Evolutionary conservation across 2,113 vertebrate genomes (phyloP).

Genomic region (Albula glossodonta): DNA sequence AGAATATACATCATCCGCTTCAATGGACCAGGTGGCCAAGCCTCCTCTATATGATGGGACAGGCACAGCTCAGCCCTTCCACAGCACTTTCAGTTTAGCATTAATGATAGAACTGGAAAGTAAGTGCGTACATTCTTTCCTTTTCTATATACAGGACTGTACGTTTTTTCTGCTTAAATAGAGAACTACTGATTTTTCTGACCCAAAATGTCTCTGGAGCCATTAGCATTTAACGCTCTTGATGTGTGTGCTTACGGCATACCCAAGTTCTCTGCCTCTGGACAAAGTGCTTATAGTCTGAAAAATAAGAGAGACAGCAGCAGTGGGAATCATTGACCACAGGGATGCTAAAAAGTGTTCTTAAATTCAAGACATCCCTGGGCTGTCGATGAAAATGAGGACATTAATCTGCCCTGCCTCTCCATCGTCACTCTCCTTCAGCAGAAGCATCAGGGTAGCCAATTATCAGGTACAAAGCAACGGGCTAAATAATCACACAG

Average conservation of each 20-base stretch:
- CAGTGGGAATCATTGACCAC: background rate
- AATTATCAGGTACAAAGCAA: constrained; percentile 50
- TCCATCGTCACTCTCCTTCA: constrained; percentile 9
- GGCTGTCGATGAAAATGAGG: constrained; percentile 19
- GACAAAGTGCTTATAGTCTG: too few relatives aligned
- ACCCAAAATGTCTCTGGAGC: too few relatives aligned
- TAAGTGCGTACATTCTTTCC: background rate
- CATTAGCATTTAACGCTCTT: too few relatives aligned
- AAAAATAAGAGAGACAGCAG: background rate
- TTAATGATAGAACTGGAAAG: background rate
- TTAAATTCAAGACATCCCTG: background rate
- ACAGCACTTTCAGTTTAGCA: background rate
- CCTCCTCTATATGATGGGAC: background rate
- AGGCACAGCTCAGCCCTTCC: background rate
- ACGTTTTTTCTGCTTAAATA: too few relatives aligned
- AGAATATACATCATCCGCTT: background rate
- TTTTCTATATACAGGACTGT: background rate
- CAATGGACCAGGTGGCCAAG: background rate
- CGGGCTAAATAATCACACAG: constrained; percentile 24
- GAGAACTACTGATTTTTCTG: too few relatives aligned
- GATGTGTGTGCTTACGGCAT: too few relatives aligned
- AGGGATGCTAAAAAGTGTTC: background rate
- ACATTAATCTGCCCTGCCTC: constrained; percentile 32
- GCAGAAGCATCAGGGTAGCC: constrained; percentile 50
- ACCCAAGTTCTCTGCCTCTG: too few relatives aligned